Conservation (phyloP, 2,797 vertebrate species). For the Pangasius macronema region DNA sequence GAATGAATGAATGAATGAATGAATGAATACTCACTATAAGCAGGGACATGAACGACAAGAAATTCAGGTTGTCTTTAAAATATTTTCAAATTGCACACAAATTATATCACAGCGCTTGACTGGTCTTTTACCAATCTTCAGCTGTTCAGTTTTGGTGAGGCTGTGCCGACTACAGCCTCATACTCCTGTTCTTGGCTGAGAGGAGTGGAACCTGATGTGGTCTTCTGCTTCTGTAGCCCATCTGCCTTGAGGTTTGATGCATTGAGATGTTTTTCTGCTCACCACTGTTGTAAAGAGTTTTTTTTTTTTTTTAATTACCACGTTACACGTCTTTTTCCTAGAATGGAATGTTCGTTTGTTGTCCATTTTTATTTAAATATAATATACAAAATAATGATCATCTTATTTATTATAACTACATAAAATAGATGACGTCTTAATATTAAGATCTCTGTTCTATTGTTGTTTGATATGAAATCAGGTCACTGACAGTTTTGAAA, state of each 20-base stretch:
- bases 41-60: background rate
- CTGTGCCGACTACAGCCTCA: background rate
- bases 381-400: background rate
- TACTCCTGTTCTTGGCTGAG: background rate
- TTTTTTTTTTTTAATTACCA: background rate
- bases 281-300: background rate
- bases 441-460: background rate
- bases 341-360: background rate
- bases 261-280: background rate
- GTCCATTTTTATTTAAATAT: background rate
- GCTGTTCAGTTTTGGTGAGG: too few species aligned
- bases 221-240: background rate
- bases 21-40: background rate
- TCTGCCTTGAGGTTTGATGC: background rate
- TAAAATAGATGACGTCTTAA: background rate
- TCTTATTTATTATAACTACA: background rate
- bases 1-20: background rate
- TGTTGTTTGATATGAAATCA: background rate
- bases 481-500: background rate
- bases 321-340: background rate
- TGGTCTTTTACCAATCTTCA: background rate
- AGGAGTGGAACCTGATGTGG: background rate
- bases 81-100: background rate
- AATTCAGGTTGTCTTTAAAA: background rate
- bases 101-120: background rate